Percentiles rank a stretch among this genome's conserved stretches.
Evolutionary conservation across 2,113 vertebrate genomes (phyloP).

Genomic region (Gambusia affinis): DNA sequence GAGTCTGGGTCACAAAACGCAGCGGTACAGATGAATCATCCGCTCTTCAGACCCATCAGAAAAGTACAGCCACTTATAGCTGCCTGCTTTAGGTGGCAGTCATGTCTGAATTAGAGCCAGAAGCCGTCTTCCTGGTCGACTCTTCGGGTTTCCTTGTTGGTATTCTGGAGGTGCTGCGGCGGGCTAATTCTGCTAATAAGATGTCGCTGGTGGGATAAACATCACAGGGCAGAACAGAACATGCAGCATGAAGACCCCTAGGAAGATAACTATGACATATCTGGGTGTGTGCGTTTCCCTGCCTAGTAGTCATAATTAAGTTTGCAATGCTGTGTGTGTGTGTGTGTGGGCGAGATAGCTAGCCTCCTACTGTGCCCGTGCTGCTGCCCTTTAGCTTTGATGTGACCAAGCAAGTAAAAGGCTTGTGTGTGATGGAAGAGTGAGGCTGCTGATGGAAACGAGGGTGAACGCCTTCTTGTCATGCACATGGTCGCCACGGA

Average conservation of each 20-base stretch:
- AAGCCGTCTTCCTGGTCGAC: constrained; percentile 34
- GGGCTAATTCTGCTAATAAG: constrained; percentile 64
- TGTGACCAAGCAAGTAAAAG: constrained; percentile 42
- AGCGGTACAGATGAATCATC: constrained; percentile 54
- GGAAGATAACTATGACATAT: constrained; percentile 46
- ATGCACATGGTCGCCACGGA: not conserved
- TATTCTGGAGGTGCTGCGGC: constrained; percentile 33
- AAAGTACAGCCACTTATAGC: constrained; percentile 31
- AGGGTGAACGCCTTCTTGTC: constrained; percentile 22
- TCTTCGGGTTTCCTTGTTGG: constrained; percentile 35
- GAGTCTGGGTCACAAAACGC: no score
- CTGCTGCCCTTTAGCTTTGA: constrained; percentile 67
- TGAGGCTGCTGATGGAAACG: constrained; percentile 1
- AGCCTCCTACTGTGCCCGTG: constrained; percentile 63
- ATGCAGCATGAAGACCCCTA: constrained; percentile 58
- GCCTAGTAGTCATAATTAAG: constrained; percentile 67
- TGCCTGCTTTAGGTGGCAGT: constrained; percentile 43
- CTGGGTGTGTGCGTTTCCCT: constrained; percentile 11
- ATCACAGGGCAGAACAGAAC: constrained; percentile 64
- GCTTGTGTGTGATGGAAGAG: not conserved
- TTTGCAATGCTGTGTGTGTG: constrained; percentile 36
- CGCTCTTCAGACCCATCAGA: constrained; percentile 54
- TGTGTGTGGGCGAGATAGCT: constrained; percentile 48
- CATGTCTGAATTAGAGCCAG: constrained; percentile 33
- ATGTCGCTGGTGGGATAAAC: constrained; percentile 68